phyloP scores from a whole-genome alignment of 2,888 invertebrate species.

The Drosophila merina region DNA sequence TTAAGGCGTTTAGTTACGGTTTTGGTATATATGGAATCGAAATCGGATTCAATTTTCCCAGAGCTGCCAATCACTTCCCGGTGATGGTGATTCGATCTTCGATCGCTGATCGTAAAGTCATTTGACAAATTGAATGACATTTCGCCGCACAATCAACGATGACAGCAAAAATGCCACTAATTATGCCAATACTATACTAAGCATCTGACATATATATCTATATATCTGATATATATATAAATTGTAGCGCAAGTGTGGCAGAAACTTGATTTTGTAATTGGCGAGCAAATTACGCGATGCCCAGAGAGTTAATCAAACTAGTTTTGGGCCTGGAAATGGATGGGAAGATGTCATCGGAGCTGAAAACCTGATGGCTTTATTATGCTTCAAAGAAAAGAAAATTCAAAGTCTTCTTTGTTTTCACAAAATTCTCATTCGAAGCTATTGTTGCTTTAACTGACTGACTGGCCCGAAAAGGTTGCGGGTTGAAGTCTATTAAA shows the following conservation, averaged over 20 bases:
- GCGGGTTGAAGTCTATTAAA: too few species aligned
- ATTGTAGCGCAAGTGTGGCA: conserved; percentile 2
- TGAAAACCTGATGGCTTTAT: conserved; percentile 14
- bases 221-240: background rate
- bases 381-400: background rate
- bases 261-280: conserved; percentile 67
- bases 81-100: background rate
- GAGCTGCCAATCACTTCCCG: conserved; percentile 16
- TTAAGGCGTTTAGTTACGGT: conserved; percentile 2
- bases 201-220: conserved; percentile 56
- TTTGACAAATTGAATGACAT: conserved; percentile 65
- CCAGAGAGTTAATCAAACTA: conserved; percentile 10
- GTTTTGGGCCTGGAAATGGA: conserved; percentile 1
- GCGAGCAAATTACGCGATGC: conserved; percentile 56
- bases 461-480: background rate
- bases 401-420: background rate
- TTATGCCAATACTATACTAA: conserved; percentile 52
- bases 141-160: conserved; percentile 31
- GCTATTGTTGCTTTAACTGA: background rate
- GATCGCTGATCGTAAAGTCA: conserved; percentile 47
- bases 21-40: background rate
- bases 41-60: conserved; percentile 15
- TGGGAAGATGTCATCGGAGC: conserved; percentile 4
- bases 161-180: conserved; percentile 51
- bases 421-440: background rate